Conservation (phyloP, 2,888 invertebrate species). For the Drosophila seclusa region DNA sequence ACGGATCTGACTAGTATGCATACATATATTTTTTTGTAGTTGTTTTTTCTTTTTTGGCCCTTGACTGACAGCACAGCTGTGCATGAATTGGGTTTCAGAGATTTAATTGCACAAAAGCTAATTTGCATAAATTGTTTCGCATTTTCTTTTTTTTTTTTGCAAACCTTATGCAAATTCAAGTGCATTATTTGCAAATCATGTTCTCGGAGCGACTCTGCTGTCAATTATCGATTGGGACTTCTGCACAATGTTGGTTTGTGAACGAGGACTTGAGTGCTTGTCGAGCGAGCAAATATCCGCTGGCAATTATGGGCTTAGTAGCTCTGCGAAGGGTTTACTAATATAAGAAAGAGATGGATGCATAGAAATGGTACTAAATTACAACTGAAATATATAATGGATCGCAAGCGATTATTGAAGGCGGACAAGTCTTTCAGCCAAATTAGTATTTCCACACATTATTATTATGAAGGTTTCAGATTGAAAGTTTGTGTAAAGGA, state of each 20-base stretch:
- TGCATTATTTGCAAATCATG: conserved; percentile 84
- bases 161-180: conserved; percentile 82
- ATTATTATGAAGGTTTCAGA: not conserved
- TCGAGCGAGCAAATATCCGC: conserved; percentile 25
- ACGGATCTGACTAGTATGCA: conserved; percentile 18
- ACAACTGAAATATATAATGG: not conserved
- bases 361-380: not conserved
- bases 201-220: conserved; percentile 74
- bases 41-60: conserved; percentile 10
- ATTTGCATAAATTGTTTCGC: conserved; percentile 69
- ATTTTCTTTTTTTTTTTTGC: conserved; percentile 44
- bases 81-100: conserved; percentile 25
- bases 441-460: not conserved
- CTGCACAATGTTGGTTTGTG: conserved; percentile 11
- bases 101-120: conserved; percentile 72
- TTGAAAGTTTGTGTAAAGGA: not conserved
- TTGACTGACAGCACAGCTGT: conserved; percentile 56
- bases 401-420: not conserved
- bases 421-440: not conserved
- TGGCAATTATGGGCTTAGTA: conserved; percentile 67
- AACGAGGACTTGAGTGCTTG: conserved; percentile 58
- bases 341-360: conserved; percentile 21
- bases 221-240: conserved; percentile 72
- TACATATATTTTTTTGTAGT: conserved; percentile 2
- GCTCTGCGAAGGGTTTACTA: conserved; percentile 28